phyloP scores from a whole-genome alignment of 1,140 invertebrate genomes.

The Asbolus verrucosus region DNA sequence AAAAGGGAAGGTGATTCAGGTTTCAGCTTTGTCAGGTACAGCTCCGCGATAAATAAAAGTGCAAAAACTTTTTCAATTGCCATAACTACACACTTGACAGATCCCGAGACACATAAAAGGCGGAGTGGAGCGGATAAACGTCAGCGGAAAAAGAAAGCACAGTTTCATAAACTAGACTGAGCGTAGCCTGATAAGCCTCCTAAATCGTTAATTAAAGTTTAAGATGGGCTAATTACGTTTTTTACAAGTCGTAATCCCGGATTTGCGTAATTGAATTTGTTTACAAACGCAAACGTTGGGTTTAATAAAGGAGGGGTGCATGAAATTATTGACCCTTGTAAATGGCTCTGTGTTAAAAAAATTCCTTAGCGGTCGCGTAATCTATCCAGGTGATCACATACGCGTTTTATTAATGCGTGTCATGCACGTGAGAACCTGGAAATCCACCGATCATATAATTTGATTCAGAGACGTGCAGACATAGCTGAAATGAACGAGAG shows the following conservation, averaged over 20 bases:
- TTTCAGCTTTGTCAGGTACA: too few relatives aligned
- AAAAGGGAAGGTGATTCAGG: too few relatives aligned
- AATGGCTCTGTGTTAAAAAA: background rate
- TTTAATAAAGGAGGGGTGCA: slow-evolving; percentile 30
- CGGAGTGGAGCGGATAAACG: background rate
- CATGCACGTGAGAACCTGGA: background rate
- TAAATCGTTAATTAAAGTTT: slow-evolving; percentile 26
- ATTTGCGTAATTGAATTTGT: slow-evolving; percentile 38
- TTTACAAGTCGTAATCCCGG: slow-evolving; percentile 28
- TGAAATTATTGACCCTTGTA: slow-evolving; percentile 28
- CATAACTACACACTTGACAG: too few relatives aligned
- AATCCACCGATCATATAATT: too few relatives aligned
- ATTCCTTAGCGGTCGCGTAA: too few relatives aligned
- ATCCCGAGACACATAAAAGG: too few relatives aligned
- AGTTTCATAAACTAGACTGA: slow-evolving; percentile 1
- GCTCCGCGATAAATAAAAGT: too few relatives aligned
- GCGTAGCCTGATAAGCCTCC: slow-evolving; percentile 17
- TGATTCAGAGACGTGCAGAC: too few relatives aligned
- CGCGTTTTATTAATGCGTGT: too few relatives aligned
- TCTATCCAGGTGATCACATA: too few relatives aligned
- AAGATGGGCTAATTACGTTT: slow-evolving; percentile 30
- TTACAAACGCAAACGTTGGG: slow-evolving; percentile 30
- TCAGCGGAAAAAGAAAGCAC: slow-evolving; percentile 2
- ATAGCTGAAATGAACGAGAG: too few relatives aligned
- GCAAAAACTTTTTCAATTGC: too few relatives aligned